Percentiles rank a stretch among this genome's conserved stretches.
phyloP scores from a whole-genome alignment of 2,888 invertebrate species.

The Nomada ferruginata region DNA sequence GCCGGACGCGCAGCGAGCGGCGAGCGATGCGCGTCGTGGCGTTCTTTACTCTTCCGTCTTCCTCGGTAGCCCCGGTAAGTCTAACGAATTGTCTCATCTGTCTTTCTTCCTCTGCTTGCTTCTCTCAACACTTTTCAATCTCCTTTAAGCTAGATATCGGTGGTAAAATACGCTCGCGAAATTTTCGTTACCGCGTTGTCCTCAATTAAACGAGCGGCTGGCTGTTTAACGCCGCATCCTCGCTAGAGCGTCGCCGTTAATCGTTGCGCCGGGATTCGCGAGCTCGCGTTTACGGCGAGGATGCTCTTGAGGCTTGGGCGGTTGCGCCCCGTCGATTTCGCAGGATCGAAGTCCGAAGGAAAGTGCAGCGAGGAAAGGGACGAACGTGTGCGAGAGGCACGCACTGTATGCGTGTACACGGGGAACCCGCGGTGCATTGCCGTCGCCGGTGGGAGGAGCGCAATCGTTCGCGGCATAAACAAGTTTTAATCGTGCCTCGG shows the following conservation, averaged over 20 bases:
- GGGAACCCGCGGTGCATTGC: conserved; percentile 52
- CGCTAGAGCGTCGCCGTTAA: conserved; percentile 14
- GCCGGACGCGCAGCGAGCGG: conserved; percentile 90
- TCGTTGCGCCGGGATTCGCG: conserved; percentile 9
- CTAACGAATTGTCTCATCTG: conserved; percentile 18
- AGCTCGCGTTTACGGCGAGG: not conserved
- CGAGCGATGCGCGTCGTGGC: conserved; percentile 91
- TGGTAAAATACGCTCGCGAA: not conserved
- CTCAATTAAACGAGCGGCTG: conserved; percentile 38
- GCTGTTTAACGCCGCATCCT: conserved; percentile 6
- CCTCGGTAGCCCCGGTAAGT: conserved; percentile 95
- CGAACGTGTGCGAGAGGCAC: not conserved
- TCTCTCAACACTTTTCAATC: conserved; percentile 18
- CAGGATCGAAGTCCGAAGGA: not conserved
- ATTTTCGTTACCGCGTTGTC: conserved; percentile 38
- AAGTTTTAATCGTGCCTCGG: conserved; percentile 81
- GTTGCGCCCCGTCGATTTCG: not conserved
- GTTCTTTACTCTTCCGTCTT: conserved; percentile 96
- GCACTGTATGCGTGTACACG: conserved; percentile 74
- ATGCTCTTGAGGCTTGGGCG: not conserved
- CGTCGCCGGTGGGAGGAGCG: conserved; percentile 77
- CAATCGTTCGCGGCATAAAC: conserved; percentile 80
- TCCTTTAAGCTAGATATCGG: conserved; percentile 31
- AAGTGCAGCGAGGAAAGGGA: not conserved
- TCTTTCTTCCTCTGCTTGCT: not conserved